These are phyloP conservation scores for Dendrocopos noguchii DNA, from an alignment of 2,113 vertebrate species.

Conservation along the genomic window DNA sequence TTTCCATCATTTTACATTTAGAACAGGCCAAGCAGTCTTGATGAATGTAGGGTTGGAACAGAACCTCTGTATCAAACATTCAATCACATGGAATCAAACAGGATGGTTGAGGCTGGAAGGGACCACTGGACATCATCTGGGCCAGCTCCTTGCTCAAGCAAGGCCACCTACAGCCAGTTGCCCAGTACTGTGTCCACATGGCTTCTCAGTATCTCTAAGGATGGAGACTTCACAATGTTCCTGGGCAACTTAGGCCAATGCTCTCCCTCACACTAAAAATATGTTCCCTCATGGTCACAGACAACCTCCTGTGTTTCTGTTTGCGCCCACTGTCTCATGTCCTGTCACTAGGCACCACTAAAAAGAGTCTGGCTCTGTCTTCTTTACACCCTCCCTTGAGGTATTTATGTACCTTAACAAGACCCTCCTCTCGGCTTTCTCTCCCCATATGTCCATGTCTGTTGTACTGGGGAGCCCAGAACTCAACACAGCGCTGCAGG, in stretches of 20 bases:
- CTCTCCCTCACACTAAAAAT: neutral
- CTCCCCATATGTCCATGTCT: neutral
- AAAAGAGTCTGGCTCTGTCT: neutral
- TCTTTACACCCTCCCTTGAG: neutral
- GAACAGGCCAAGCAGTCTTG: neutral
- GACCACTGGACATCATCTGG: neutral
- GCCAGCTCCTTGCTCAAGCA: neutral
- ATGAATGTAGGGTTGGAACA: neutral
- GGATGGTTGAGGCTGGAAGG: neutral
- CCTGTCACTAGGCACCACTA: neutral
- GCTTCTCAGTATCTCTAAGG: neutral
- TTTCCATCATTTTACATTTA: neutral
- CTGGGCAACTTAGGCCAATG: neutral
- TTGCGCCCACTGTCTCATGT: neutral
- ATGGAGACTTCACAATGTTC: neutral
- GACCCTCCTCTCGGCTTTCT: neutral
- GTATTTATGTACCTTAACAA: neutral
- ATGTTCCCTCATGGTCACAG: neutral
- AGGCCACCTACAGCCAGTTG: neutral
- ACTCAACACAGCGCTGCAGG: neutral
- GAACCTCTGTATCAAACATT: neutral
- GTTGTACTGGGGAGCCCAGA: neutral
- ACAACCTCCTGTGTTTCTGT: neutral
- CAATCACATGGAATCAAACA: neutral
- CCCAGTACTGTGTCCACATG: accelerated